Conservation (phyloP, 1,140 invertebrate genomes). For the Heliconius himera region DNA sequence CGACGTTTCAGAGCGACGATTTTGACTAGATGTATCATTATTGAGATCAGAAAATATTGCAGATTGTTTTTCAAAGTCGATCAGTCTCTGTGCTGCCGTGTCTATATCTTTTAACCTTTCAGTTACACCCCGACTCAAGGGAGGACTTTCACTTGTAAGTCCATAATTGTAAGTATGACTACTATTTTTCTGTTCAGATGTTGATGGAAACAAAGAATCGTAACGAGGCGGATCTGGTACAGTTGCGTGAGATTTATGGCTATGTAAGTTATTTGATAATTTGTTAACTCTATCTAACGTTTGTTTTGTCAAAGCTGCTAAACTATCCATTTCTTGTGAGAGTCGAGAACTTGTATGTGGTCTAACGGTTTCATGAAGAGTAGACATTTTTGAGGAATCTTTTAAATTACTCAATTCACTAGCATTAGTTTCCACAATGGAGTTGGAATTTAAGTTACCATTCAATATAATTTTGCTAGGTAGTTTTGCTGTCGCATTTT, state of each 20-base stretch:
- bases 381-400: conserved; percentile 65
- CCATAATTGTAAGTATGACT: conserved; percentile 67
- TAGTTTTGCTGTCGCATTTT: conserved; percentile 60
- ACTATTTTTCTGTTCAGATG: conserved; percentile 61
- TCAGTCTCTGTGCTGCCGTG: conserved; percentile 78
- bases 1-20: conserved; percentile 67
- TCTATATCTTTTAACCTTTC: conserved; percentile 79
- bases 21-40: conserved; percentile 78
- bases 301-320: conserved; percentile 85
- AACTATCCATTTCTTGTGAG: conserved; percentile 84
- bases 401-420: conserved; percentile 55
- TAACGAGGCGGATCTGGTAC: conserved; percentile 54
- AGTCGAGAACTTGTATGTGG: conserved; percentile 77
- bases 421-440: conserved; percentile 52
- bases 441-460: conserved; percentile 53
- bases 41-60: conserved; percentile 79
- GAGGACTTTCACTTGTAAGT: conserved; percentile 57
- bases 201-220: conserved; percentile 61
- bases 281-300: conserved; percentile 86
- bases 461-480: conserved; percentile 67
- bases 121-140: conserved; percentile 64
- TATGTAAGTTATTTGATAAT: conserved; percentile 82
- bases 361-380: conserved; percentile 73
- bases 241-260: conserved; percentile 72
- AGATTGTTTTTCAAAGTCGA: conserved; percentile 80